A percentile compares a stretch with the other conserved stretches of the same genome.
Evolutionary conservation across 1,140 invertebrate genomes (phyloP).

Genomic region (Pinna nobilis): DNA sequence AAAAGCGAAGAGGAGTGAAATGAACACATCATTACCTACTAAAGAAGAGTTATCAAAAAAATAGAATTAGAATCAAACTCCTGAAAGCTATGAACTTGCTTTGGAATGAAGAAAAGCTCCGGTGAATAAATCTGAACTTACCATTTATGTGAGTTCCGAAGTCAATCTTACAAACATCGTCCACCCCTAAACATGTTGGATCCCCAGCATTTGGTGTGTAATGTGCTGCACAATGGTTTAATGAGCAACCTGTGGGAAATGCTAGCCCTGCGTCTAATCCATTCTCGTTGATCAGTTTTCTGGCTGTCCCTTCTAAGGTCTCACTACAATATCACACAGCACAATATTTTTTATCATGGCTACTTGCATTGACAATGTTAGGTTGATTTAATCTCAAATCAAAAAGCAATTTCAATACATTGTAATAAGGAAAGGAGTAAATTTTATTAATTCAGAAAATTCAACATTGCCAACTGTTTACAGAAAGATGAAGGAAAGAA

Average conservation of each 20-base stretch:
- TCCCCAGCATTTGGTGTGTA: slow-evolving; percentile 99
- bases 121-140: slow-evolving; percentile 52
- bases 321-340: slow-evolving; percentile 78
- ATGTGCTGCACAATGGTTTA: slow-evolving; percentile 99
- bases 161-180: slow-evolving; percentile 99
- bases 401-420: too few relatives aligned
- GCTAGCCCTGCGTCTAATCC: slow-evolving; percentile 97
- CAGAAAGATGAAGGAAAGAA: too few relatives aligned
- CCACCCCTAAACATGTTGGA: slow-evolving; percentile 92
- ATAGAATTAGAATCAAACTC: too few relatives aligned
- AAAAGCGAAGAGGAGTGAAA: too few relatives aligned
- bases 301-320: slow-evolving; percentile 93
- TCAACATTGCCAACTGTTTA: too few relatives aligned
- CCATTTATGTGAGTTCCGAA: slow-evolving; percentile 99
- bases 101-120: not conserved
- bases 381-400: too few relatives aligned
- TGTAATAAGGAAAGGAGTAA: too few relatives aligned
- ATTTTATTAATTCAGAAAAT: too few relatives aligned
- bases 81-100: not conserved
- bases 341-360: not conserved
- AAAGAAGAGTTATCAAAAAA: too few relatives aligned
- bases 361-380: too few relatives aligned
- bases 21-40: too few relatives aligned
- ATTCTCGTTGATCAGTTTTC: slow-evolving; percentile 95
- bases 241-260: slow-evolving; percentile 98